A percentile compares a stretch with the other conserved stretches of the same genome.
Conservation (phyloP, 2,797 vertebrate species). For the Eulemur albifrons region DNA sequence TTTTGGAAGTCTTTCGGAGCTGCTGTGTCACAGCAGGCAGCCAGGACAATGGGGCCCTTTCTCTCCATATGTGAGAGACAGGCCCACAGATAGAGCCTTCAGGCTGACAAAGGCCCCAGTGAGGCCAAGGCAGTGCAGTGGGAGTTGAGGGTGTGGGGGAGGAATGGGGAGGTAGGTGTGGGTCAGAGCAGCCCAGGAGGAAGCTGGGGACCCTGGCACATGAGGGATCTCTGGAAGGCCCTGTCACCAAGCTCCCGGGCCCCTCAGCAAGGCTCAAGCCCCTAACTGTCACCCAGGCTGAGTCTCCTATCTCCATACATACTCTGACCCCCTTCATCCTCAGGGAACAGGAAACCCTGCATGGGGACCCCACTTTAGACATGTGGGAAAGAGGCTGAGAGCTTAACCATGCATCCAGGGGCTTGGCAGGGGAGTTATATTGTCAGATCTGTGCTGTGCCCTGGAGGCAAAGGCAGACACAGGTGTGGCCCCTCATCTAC, state of each 20-base stretch:
- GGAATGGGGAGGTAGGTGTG: background rate
- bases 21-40: slow-evolving; percentile 48
- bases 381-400: background rate
- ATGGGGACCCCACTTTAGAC: background rate
- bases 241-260: background rate
- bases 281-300: background rate
- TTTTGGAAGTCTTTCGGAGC: slow-evolving; percentile 66
- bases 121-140: slow-evolving; percentile 3
- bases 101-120: slow-evolving; percentile 64
- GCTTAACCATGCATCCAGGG: background rate
- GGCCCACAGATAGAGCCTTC: slow-evolving; percentile 34
- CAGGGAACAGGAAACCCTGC: background rate
- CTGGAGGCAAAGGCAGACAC: background rate
- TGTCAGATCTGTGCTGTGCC: background rate
- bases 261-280: background rate
- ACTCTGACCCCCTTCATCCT: background rate
- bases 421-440: background rate
- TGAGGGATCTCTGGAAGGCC: background rate
- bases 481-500: background rate
- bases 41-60: slow-evolving; percentile 69
- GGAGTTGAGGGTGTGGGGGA: background rate
- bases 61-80: slow-evolving; percentile 8
- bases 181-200: background rate
- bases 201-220: background rate
- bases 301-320: background rate